A percentile compares a stretch with the other conserved stretches of the same genome.
Evolutionary conservation across 37 sponge, comb jelly and placozoan species (phyloP).

Genomic region (Beroe forskalii): DNA sequence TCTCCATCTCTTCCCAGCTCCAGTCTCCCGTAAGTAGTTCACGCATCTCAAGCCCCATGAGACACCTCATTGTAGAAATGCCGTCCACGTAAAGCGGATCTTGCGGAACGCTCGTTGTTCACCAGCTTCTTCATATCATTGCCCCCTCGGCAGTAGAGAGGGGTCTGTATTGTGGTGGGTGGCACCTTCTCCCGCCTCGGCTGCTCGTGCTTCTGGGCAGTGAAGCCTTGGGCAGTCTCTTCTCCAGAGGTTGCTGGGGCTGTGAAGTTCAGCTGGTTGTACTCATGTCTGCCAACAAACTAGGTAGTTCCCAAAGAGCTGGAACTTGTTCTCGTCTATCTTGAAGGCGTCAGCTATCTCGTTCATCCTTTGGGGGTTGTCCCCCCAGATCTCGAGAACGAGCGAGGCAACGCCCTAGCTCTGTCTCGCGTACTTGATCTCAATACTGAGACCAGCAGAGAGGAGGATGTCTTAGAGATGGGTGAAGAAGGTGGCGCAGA

Average conservation of each 20-base stretch:
- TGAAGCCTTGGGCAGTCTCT: neutral
- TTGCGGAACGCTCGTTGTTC: neutral
- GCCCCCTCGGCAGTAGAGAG: neutral
- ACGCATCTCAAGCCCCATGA: neutral
- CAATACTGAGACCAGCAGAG: no score
- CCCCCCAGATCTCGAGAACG: constrained; percentile 46
- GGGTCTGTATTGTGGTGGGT: neutral
- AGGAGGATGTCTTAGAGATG: no score
- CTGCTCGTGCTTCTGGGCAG: neutral
- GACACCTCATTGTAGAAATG: constrained; percentile 33
- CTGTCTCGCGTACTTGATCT: constrained; percentile 44
- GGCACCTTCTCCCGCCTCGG: neutral
- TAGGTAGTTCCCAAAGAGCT: constrained; percentile 14
- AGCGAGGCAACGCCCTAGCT: constrained; percentile 1
- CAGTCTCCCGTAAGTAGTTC: constrained; percentile 2
- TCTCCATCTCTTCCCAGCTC: neutral
- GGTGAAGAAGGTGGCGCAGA: constrained; percentile 24
- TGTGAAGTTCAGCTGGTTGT: constrained; percentile 16
- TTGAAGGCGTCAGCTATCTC: constrained; percentile 20
- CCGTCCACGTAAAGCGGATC: no score
- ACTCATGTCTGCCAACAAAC: neutral
- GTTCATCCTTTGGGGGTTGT: constrained; percentile 58
- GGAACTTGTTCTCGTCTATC: constrained; percentile 18
- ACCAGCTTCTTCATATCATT: constrained; percentile 28
- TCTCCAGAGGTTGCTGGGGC: neutral